phyloP scores from a whole-genome alignment of 2,888 invertebrate species.

The Lasioglossum marginatum region DNA sequence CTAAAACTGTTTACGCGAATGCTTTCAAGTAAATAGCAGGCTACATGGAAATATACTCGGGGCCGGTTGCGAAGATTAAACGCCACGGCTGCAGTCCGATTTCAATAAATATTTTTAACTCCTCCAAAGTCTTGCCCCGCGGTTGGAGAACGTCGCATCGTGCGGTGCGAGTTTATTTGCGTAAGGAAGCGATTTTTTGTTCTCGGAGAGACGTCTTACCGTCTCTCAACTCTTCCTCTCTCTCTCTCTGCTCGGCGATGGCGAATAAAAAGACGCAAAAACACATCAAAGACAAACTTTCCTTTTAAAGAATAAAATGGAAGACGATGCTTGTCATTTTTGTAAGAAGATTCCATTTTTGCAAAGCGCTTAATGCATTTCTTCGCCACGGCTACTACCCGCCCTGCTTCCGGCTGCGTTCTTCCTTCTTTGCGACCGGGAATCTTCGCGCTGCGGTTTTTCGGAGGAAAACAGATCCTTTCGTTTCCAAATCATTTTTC shows the following conservation, averaged over 20 bases:
- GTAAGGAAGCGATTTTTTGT: constrained; percentile 34
- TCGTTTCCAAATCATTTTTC: not conserved
- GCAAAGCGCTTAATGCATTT: constrained; percentile 14
- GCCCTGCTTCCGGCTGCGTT: not conserved
- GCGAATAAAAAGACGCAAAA: constrained; percentile 19
- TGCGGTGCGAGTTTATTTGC: constrained; percentile 27
- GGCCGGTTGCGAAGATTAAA: constrained; percentile 49
- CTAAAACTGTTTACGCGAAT: constrained; percentile 53
- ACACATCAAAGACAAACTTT: constrained; percentile 38
- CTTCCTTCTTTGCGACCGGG: not conserved
- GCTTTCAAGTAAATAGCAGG: constrained; percentile 43
- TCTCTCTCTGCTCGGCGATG: not conserved
- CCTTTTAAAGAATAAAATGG: constrained; percentile 22
- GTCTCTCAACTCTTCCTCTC: not conserved
- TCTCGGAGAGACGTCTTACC: not conserved
- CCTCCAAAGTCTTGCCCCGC: constrained; percentile 22
- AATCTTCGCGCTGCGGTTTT: not conserved
- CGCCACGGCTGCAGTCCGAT: constrained; percentile 11
- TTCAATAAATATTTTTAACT: constrained; percentile 56
- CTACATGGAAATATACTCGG: constrained; percentile 52
- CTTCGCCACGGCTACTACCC: not conserved
- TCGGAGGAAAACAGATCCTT: constrained; percentile 5
- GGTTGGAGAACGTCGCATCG: not conserved
- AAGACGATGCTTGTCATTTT: constrained; percentile 18
- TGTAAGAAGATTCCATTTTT: constrained; percentile 12